These are phyloP conservation scores for Osmerus eperlanus DNA, from an alignment of 2,113 vertebrate genomes.

Conservation along the genomic window DNA sequence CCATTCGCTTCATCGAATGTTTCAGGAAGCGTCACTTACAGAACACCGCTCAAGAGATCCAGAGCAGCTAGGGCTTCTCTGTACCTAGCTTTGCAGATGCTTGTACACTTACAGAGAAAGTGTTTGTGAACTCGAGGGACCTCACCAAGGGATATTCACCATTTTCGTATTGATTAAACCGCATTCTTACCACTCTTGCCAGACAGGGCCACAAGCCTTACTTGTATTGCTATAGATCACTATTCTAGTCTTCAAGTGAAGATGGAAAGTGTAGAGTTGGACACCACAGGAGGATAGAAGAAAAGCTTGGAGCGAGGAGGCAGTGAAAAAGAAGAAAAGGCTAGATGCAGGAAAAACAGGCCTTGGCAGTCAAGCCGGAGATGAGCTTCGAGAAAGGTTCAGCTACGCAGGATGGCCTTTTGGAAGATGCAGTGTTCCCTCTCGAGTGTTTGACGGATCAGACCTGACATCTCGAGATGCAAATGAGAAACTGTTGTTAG, in stretches of 20 bases:
- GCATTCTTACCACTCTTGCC: too few relatives aligned
- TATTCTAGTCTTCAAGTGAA: not conserved
- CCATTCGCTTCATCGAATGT: too few relatives aligned
- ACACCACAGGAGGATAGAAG: not conserved
- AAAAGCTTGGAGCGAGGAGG: conserved; percentile 11
- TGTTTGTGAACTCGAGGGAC: too few relatives aligned
- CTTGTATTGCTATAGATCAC: too few relatives aligned
- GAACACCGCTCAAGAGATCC: too few relatives aligned
- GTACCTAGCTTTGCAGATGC: too few relatives aligned
- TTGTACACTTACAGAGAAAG: too few relatives aligned
- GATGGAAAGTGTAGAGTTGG: not conserved
- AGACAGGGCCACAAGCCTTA: too few relatives aligned
- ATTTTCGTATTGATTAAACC: too few relatives aligned
- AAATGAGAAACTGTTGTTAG: conserved; percentile 53
- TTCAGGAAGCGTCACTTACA: too few relatives aligned
- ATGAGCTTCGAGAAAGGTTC: conserved; percentile 39
- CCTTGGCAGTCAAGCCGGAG: conserved; percentile 28
- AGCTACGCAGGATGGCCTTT: conserved; percentile 24
- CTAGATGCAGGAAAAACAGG: conserved; percentile 3
- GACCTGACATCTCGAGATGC: conserved; percentile 36
- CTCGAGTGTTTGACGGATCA: conserved; percentile 42
- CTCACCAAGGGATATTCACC: too few relatives aligned
- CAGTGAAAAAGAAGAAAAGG: not conserved
- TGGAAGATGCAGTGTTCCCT: conserved; percentile 27
- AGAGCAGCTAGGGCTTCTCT: too few relatives aligned